Evolutionary conservation across 1,140 invertebrate species (phyloP).

Genomic region (Melitaea cinxia): DNA sequence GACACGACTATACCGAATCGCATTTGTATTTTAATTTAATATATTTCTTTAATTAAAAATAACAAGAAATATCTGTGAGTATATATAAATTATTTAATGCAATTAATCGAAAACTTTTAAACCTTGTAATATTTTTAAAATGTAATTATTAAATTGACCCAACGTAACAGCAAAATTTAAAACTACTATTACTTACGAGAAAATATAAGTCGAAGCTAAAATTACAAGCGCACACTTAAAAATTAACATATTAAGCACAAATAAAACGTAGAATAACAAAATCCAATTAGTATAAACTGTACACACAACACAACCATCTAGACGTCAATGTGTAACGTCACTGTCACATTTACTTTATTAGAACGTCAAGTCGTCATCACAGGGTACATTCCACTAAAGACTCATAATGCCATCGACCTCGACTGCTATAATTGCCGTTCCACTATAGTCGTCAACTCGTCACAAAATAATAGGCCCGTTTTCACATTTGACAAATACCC

Average conservation of each 20-base stretch:
- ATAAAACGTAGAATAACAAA: conserved; percentile 36
- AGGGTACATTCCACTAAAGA: too few species aligned
- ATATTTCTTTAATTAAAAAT: not conserved
- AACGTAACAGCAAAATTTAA: not conserved
- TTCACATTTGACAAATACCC: too few species aligned
- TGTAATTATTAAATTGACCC: too few species aligned
- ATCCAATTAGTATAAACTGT: conserved; percentile 39
- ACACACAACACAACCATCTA: conserved; percentile 41
- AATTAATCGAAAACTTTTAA: not conserved
- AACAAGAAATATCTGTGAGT: too few species aligned
- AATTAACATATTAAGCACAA: conserved; percentile 67
- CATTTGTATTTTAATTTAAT: not conserved
- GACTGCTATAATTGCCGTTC: too few species aligned
- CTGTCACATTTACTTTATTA: conserved; percentile 1
- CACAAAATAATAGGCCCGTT: too few species aligned
- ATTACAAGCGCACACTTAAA: conserved; percentile 69
- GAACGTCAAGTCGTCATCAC: too few species aligned
- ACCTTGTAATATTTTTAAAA: too few species aligned
- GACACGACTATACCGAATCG: not conserved
- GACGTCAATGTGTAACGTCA: conserved; percentile 30
- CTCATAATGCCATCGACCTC: too few species aligned
- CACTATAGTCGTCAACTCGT: too few species aligned
- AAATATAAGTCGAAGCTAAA: conserved; percentile 65
- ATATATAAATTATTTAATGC: not conserved
- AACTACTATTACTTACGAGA: conserved; percentile 67